Conservation (phyloP, 2,113 vertebrate genomes). For the Vidua chalybeata region DNA sequence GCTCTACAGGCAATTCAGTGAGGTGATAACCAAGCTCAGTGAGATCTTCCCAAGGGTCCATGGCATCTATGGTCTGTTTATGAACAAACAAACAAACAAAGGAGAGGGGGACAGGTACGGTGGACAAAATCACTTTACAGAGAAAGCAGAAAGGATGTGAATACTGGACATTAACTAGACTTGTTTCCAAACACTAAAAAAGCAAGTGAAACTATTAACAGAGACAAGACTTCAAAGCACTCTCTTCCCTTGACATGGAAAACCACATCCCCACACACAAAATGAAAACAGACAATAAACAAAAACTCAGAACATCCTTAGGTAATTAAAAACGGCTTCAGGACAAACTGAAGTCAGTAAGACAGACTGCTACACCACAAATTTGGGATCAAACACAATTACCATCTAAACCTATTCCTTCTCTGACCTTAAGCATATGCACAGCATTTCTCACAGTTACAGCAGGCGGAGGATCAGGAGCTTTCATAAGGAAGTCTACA, state of each 20-base stretch:
- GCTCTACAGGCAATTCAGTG: conserved; percentile 90
- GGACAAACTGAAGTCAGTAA: background rate
- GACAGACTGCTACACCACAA: background rate
- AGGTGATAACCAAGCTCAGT: conserved; percentile 92
- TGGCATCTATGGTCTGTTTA: conserved; percentile 88
- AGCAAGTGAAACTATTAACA: too few species aligned
- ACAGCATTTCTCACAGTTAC: conserved; percentile 87
- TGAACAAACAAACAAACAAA: background rate
- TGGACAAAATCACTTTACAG: too few species aligned
- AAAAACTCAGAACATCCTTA: background rate
- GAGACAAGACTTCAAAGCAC: too few species aligned
- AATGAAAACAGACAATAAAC: background rate
- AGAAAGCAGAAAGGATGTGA: too few species aligned
- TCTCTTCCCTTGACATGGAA: too few species aligned
- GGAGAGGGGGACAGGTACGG: too few species aligned
- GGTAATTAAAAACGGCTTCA: background rate
- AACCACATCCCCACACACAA: too few species aligned
- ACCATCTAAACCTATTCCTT: background rate
- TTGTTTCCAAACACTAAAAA: too few species aligned
- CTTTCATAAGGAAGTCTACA: conserved; percentile 90
- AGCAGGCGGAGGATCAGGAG: conserved; percentile 88
- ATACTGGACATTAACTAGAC: too few species aligned
- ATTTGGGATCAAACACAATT: background rate
- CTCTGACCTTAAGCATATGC: conserved; percentile 91
- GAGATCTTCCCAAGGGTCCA: conserved; percentile 90